Evolutionary conservation across 2,797 vertebrate species (phyloP).

Genomic region (Kryptopterus vitreolus): DNA sequence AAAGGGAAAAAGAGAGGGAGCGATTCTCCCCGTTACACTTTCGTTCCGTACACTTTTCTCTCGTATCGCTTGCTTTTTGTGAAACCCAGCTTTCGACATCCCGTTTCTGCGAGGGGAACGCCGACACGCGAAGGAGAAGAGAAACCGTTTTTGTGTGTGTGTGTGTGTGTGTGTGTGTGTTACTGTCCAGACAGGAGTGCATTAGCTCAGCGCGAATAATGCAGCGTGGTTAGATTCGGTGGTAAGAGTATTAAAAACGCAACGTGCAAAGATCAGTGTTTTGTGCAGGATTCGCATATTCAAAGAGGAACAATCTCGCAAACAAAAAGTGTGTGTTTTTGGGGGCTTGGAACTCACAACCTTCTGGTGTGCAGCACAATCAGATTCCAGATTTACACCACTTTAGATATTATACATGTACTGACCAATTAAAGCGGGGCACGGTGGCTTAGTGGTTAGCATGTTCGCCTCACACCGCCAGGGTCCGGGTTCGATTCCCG

Average conservation of each 20-base stretch:
- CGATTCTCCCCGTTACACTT: not conserved
- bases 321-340: too few relatives aligned
- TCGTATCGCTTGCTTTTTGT: not conserved
- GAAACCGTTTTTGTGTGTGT: slow-evolving; percentile 41
- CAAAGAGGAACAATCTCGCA: not conserved
- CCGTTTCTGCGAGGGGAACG: slow-evolving; percentile 47
- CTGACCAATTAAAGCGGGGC: too few relatives aligned
- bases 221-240: not conserved
- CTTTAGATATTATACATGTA: not conserved
- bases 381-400: not conserved
- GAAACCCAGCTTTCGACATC: slow-evolving; percentile 28
- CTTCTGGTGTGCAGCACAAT: not conserved
- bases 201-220: slow-evolving; percentile 20
- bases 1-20: not conserved
- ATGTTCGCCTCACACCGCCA: too few relatives aligned
- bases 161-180: too few relatives aligned
- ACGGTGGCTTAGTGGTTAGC: too few relatives aligned
- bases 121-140: slow-evolving; percentile 42
- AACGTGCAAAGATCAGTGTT: not conserved
- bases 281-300: not conserved
- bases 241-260: not conserved
- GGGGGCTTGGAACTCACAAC: not conserved
- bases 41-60: not conserved
- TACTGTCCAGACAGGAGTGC: not conserved
- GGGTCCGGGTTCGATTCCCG: too few relatives aligned